Percentiles rank a stretch among this genome's conserved stretches.
These are phyloP conservation scores for Nomada fucata DNA, from an alignment of 2,888 invertebrate species.

Conservation along the genomic window DNA sequence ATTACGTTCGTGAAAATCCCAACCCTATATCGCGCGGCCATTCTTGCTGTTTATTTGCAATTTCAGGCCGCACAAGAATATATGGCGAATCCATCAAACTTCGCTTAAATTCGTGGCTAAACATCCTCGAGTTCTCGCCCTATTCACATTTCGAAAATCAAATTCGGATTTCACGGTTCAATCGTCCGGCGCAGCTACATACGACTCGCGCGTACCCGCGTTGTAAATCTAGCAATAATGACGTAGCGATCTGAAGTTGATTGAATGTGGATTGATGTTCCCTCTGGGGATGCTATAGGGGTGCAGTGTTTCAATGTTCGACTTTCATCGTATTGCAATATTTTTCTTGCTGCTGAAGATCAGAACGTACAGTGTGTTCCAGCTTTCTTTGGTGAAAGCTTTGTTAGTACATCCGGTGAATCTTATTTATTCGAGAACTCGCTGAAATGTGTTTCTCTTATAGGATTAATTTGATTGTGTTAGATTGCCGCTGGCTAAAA, in stretches of 20 bases:
- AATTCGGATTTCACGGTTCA: constrained; percentile 41
- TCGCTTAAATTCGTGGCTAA: constrained; percentile 12
- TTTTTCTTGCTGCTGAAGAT: no score
- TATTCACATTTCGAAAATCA: constrained; percentile 41
- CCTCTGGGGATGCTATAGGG: background rate
- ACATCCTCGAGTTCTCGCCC: background rate
- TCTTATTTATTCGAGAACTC: no score
- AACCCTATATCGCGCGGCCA: background rate
- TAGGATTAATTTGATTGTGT: no score
- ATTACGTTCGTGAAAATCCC: constrained; percentile 43
- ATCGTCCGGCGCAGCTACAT: constrained; percentile 21
- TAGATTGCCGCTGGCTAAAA: no score
- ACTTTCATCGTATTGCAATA: background rate
- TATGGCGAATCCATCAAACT: constrained; percentile 20
- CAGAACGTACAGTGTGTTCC: no score
- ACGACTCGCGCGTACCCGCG: background rate
- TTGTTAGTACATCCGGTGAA: no score
- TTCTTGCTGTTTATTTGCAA: constrained; percentile 60
- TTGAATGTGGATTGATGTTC: background rate
- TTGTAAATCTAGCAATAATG: background rate
- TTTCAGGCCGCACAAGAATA: constrained; percentile 38
- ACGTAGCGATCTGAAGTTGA: background rate
- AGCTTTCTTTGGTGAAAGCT: no score
- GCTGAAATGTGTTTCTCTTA: no score
- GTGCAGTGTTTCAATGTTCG: background rate